phyloP scores from a whole-genome alignment of 2,113 vertebrate species.

The Ellobius talpinus region DNA sequence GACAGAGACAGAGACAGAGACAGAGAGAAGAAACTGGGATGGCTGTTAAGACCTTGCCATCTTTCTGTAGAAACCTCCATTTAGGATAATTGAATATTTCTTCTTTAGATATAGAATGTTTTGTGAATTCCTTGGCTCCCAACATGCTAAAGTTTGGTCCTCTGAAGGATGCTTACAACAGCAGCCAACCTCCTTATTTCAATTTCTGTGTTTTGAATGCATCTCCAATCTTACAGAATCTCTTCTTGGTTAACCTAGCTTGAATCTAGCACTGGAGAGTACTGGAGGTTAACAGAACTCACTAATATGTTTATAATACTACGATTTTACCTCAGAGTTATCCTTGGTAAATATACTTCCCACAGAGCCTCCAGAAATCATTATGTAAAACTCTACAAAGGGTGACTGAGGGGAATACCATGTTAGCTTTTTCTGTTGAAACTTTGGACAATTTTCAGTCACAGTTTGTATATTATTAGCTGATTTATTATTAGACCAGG shows the following conservation, averaged over 20 bases:
- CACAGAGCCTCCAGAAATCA: background rate
- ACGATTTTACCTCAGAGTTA: background rate
- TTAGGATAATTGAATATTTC: conserved; percentile 27
- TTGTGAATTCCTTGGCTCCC: background rate
- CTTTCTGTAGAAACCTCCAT: background rate
- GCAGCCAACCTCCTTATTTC: background rate
- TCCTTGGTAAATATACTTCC: background rate
- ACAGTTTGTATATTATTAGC: background rate
- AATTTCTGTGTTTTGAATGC: background rate
- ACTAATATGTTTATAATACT: conserved; percentile 15
- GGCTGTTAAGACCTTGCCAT: background rate
- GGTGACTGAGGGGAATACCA: background rate
- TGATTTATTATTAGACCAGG: background rate
- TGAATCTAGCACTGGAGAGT: conserved; percentile 37
- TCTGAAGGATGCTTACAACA: background rate
- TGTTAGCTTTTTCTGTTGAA: background rate
- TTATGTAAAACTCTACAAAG: background rate
- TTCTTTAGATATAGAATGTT: background rate
- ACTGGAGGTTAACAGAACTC: background rate
- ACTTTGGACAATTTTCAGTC: background rate
- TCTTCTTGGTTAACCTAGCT: background rate
- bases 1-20: background rate
- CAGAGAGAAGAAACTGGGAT: background rate
- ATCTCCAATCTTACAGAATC: background rate
- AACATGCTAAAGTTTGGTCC: background rate